Percentiles rank a stretch among this genome's conserved stretches.
Evolutionary conservation across 2,113 vertebrate species (phyloP).

Genomic region (Callocephalon fimbriatum): DNA sequence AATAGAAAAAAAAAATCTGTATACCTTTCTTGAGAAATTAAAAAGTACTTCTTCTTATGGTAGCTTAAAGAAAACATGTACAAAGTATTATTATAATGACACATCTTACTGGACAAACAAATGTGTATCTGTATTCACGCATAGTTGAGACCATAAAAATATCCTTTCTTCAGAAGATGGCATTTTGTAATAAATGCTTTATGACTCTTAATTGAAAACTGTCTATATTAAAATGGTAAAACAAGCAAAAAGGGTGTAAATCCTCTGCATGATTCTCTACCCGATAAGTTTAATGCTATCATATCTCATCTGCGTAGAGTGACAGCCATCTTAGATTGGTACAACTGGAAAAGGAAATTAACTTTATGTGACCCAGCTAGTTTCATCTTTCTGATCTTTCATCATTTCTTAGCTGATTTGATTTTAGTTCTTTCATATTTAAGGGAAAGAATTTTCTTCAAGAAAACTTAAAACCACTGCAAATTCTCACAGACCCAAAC

Average conservation of each 20-base stretch:
- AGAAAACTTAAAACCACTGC: background rate
- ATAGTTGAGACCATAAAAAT: background rate
- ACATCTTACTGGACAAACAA: background rate
- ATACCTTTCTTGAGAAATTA: background rate
- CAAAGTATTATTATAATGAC: background rate
- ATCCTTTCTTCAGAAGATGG: background rate
- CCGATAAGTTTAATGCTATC: background rate
- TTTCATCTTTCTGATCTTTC: background rate
- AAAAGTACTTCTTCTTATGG: background rate
- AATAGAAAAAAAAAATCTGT: background rate
- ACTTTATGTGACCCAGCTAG: background rate
- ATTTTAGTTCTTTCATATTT: background rate
- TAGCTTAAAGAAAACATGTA: background rate
- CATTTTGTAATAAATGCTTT: background rate
- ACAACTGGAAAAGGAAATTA: background rate
- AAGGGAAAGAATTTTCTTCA: background rate
- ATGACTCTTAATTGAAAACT: background rate
- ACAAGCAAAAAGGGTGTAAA: background rate
- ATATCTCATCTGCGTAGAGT: background rate
- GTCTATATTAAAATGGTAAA: background rate
- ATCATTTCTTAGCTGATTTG: background rate
- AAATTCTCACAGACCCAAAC: background rate
- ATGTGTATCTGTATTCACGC: background rate
- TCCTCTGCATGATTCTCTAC: background rate
- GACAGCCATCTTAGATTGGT: background rate